A percentile compares a stretch with the other conserved stretches of the same genome.
phyloP scores from a whole-genome alignment of 2,113 vertebrate genomes.

The Scomber scombrus region DNA sequence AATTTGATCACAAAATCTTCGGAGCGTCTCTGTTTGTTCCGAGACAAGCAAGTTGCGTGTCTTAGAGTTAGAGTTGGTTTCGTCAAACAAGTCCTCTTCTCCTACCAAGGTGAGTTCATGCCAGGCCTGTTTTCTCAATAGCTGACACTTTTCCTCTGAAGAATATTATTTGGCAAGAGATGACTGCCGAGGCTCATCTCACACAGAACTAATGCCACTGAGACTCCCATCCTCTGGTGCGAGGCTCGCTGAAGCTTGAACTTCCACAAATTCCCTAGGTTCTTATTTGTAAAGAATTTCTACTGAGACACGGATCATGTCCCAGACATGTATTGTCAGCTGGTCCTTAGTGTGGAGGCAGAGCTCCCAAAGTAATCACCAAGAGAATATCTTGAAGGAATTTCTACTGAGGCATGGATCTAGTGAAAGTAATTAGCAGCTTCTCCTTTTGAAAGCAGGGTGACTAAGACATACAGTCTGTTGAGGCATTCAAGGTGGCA shows the following conservation, averaged over 20 bases:
- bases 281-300: slow-evolving; percentile 60
- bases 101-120: slow-evolving; percentile 19
- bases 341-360: slow-evolving; percentile 30
- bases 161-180: slow-evolving; percentile 34
- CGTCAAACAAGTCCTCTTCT: slow-evolving; percentile 14
- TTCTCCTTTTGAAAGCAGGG: slow-evolving; percentile 44
- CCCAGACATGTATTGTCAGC: slow-evolving; percentile 59
- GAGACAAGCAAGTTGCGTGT: not conserved
- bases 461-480: slow-evolving; percentile 17
- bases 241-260: slow-evolving; percentile 45
- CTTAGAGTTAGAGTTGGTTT: not conserved
- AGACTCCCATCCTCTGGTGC: slow-evolving; percentile 42
- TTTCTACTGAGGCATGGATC: slow-evolving; percentile 25
- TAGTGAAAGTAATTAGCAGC: slow-evolving; percentile 51
- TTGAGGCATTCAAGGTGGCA: slow-evolving; percentile 18
- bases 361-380: slow-evolving; percentile 44
- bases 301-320: slow-evolving; percentile 48
- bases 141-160: slow-evolving; percentile 7
- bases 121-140: slow-evolving; percentile 33
- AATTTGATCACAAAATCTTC: slow-evolving; percentile 45
- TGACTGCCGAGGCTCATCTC: slow-evolving; percentile 36
- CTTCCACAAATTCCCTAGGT: slow-evolving; percentile 49
- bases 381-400: slow-evolving; percentile 39
- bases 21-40: not conserved
- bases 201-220: slow-evolving; percentile 25